Evolutionary conservation across 2,797 vertebrate genomes (phyloP), one percentile per base, ranked within the genome.

Genomic region (Sebastes umbrosus): DNA sequence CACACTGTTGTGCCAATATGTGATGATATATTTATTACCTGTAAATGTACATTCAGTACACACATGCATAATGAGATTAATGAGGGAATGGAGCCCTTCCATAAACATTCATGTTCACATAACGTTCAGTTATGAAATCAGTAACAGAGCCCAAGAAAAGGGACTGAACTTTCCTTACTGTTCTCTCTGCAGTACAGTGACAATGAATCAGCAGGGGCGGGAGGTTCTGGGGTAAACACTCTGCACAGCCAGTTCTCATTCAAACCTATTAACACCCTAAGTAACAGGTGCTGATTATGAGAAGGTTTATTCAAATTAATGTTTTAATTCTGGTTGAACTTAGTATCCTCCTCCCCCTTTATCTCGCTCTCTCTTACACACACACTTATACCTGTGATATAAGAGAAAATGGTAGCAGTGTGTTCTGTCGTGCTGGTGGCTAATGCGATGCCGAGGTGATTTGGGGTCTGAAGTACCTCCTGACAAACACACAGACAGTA

Each of bases 61-160:
- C 2, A 62, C 9, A 60, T n/a, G 10, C 43, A 36, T 73, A 46
- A 72, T 52, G 22, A 64, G 27, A 75, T 65, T 10, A 65, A 71
- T 67, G 34, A 76, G 43, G 8, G 52, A 8, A 14, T 32, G 5
- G 34, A 43, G 54, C 11, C 10, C 27, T 72, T 58, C 34, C 16
- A 55, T 50, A 70, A 73, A 68, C 27, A 73, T 31, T 36, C 4
- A 66, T 32, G n/a, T 57, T 65, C 16, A 27, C 18, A 60, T 13
- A 16, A 2, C 65, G 72, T 68, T 78, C 83, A 75, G 68, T 90
- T 91, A 88, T 88, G 81, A 93, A 89, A 92, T 75, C 63, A 63
- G 65, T 62, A 73, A 66, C 36, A 58, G 68, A 79, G 18, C 8
- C 50, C 9, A 9, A n/a, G 18, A 75, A 77, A 82, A 70, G 14